Percentiles rank a stretch among this genome's conserved stretches.
Conservation (phyloP, 1,140 invertebrate species). For the Drosophila sechellia region DNA sequence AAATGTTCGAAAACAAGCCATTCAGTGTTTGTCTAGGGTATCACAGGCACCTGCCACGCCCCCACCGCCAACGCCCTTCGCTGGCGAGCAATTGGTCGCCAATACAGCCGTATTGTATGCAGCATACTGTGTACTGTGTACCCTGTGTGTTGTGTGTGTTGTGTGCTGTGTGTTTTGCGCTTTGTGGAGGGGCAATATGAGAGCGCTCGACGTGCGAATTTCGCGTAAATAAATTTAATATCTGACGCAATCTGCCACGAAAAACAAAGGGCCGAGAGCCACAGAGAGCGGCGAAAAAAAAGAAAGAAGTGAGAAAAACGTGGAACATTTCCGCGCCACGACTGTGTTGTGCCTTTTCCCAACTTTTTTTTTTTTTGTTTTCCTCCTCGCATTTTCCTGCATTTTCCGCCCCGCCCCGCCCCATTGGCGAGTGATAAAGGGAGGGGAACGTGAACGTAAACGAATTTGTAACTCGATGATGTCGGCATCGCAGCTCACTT, state of each 20-base stretch:
- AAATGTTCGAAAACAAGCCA: constrained; percentile 11
- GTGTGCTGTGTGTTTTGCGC: background rate
- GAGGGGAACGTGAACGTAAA: constrained; percentile 48
- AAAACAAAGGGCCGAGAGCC: constrained; percentile 30
- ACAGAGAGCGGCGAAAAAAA: constrained; percentile 4
- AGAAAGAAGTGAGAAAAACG: constrained; percentile 9
- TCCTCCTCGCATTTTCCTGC: background rate
- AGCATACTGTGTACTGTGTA: background rate
- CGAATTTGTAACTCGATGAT: constrained; percentile 67
- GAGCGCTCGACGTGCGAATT: constrained; percentile 62
- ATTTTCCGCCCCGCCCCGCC: background rate
- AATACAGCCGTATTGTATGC: background rate
- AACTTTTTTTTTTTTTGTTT: background rate
- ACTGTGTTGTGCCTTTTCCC: constrained; percentile 5
- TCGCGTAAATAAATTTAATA: constrained; percentile 76
- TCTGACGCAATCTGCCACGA: constrained; percentile 71
- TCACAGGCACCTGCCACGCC: background rate
- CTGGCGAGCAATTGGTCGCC: background rate
- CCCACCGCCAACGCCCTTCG: background rate
- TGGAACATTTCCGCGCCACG: background rate
- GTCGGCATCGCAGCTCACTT: constrained; percentile 43
- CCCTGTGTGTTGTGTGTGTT: background rate
- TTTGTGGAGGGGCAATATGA: constrained; percentile 23
- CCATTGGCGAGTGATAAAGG: constrained; percentile 30
- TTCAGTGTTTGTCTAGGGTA: constrained; percentile 11